Conservation (phyloP, 2,888 invertebrate species). For the Glaucopsyche alexis region DNA sequence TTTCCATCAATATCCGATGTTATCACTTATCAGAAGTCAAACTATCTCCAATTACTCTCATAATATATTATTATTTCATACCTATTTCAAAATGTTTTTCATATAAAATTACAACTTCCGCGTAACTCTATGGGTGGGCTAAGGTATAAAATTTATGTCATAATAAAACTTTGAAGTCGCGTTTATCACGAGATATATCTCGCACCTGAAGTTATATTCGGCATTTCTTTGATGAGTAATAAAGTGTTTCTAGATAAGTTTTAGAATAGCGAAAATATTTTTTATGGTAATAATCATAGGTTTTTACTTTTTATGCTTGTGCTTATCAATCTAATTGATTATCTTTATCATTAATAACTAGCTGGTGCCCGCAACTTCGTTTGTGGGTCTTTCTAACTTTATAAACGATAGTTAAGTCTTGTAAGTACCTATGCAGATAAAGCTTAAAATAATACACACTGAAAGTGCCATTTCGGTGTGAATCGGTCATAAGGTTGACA, state of each 20-base stretch:
- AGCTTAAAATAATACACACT: no score
- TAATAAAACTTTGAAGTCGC: constrained; percentile 6
- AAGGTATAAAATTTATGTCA: constrained; percentile 26
- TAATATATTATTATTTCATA: constrained; percentile 1
- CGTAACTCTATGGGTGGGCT: constrained; percentile 20
- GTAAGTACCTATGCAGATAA: no score
- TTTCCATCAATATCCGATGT: background rate
- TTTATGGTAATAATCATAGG: background rate
- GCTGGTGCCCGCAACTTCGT: no score
- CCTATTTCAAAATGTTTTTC: background rate
- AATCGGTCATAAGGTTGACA: no score
- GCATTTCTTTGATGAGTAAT: constrained; percentile 13
- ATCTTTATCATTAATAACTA: no score
- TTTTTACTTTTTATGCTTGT: background rate
- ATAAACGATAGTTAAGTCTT: no score
- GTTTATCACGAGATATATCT: constrained; percentile 1
- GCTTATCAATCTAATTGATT: background rate
- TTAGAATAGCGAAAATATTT: background rate
- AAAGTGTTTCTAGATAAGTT: background rate
- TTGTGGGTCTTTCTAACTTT: no score
- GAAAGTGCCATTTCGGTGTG: no score
- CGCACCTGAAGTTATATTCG: constrained; percentile 18
- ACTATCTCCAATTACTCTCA: background rate
- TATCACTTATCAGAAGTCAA: background rate
- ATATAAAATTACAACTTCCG: constrained; percentile 9